Evolutionary conservation across 2,797 vertebrate genomes (phyloP).

Genomic region (Bradypodion pumilum): DNA sequence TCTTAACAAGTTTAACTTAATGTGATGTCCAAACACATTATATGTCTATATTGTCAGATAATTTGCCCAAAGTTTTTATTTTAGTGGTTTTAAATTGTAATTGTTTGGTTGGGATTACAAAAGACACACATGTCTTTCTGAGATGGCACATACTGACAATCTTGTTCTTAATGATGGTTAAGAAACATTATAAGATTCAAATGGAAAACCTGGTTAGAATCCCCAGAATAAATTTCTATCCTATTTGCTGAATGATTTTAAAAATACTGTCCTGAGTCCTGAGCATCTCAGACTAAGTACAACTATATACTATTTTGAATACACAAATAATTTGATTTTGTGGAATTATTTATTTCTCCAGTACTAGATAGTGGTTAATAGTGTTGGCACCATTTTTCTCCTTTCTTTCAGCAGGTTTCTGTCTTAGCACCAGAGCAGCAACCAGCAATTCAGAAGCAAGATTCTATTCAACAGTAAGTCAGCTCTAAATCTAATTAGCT

Average conservation of each 20-base stretch:
- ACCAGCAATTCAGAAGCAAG: constrained; percentile 56
- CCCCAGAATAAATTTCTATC: not conserved
- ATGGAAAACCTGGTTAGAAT: not conserved
- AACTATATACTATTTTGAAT: not conserved
- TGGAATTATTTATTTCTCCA: not conserved
- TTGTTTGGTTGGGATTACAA: not conserved
- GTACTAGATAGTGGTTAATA: not conserved
- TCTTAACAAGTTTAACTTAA: not conserved
- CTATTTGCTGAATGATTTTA: not conserved
- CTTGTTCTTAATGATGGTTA: not conserved
- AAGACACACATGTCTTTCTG: not conserved
- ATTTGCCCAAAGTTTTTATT: not conserved
- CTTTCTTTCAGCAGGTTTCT: constrained; percentile 12
- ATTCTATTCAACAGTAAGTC: constrained; percentile 61
- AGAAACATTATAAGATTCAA: not conserved
- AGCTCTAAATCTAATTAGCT: constrained; percentile 30
- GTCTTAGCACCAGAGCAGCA: constrained; percentile 53
- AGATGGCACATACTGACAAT: not conserved
- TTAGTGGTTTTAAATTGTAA: not conserved
- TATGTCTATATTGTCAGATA: not conserved
- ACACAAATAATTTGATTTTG: not conserved
- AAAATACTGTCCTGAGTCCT: not conserved
- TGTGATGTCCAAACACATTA: not conserved
- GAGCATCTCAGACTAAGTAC: not conserved
- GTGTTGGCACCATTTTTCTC: not conserved